phyloP scores from a whole-genome alignment of 1,140 invertebrate species.

The Diprion similis region DNA sequence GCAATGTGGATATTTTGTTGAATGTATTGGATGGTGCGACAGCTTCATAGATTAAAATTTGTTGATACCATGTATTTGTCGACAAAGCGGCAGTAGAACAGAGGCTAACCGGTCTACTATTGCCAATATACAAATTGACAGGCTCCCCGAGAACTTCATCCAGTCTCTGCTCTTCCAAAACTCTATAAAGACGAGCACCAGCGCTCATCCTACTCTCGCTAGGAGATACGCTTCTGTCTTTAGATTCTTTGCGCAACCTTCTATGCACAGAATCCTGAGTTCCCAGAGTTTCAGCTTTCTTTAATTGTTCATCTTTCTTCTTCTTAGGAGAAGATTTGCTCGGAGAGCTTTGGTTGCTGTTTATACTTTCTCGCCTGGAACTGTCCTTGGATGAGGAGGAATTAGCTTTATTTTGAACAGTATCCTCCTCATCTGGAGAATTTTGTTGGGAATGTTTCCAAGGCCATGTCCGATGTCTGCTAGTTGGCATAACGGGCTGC shows the following conservation, averaged over 20 bases:
- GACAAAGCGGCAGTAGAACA: not conserved
- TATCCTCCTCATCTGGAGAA: slow-evolving; percentile 51
- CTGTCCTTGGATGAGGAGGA: slow-evolving; percentile 41
- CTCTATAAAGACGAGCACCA: slow-evolving; percentile 54
- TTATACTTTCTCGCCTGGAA: slow-evolving; percentile 50
- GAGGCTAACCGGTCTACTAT: slow-evolving; percentile 11
- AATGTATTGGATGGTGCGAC: slow-evolving; percentile 25
- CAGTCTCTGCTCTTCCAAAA: slow-evolving; percentile 57
- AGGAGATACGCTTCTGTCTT: slow-evolving; percentile 39
- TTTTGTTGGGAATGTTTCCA: slow-evolving; percentile 50
- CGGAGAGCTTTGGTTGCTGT: slow-evolving; percentile 50
- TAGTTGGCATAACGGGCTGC: slow-evolving; percentile 24
- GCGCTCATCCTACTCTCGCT: slow-evolving; percentile 48
- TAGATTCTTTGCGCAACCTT: slow-evolving; percentile 38
- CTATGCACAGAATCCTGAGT: slow-evolving; percentile 35
- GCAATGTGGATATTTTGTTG: not conserved
- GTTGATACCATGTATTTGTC: slow-evolving; percentile 36
- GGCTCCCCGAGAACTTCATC: slow-evolving; percentile 36
- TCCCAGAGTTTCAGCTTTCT: slow-evolving; percentile 30
- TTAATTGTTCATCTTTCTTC: slow-evolving; percentile 39
- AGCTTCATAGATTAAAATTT: slow-evolving; percentile 26
- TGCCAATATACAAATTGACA: not conserved
- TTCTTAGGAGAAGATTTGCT: slow-evolving; percentile 49
- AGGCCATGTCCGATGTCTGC: slow-evolving; percentile 50
- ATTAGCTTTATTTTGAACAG: slow-evolving; percentile 32